phyloP scores from a whole-genome alignment of 1,140 invertebrate species.

The Diuraphis noxia region DNA sequence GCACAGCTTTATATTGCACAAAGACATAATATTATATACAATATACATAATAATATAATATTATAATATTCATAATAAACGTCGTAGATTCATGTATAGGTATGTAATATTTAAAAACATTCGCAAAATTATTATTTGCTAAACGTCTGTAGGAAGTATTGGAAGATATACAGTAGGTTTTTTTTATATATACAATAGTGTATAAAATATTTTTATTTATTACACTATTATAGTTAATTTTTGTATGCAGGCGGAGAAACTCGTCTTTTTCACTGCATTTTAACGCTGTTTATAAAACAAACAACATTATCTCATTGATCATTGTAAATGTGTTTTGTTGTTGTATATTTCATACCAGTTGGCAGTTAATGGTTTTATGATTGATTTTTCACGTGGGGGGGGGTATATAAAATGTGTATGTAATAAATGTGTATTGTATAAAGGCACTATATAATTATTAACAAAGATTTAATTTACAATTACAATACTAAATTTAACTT shows the following conservation, averaged over 20 bases:
- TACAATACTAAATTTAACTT: too few relatives aligned
- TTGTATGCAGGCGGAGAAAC: neutral
- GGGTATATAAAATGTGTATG: too few relatives aligned
- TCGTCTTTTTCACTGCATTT: neutral
- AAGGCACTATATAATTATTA: too few relatives aligned
- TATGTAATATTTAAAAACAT: neutral
- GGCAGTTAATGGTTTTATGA: too few relatives aligned
- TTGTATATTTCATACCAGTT: too few relatives aligned
- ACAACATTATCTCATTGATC: neutral
- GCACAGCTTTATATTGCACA: neutral
- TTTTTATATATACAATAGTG: neutral
- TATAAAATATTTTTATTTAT: neutral
- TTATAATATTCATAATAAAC: too few relatives aligned
- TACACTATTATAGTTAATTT: neutral
- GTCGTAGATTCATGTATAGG: too few relatives aligned
- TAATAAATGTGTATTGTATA: too few relatives aligned
- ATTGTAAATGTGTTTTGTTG: neutral
- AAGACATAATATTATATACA: neutral
- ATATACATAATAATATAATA: too few relatives aligned
- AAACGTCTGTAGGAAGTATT: neutral
- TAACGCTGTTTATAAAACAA: neutral
- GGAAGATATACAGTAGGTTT: neutral
- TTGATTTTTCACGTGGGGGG: too few relatives aligned
- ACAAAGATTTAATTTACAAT: too few relatives aligned
- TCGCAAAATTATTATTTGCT: neutral